Evolutionary conservation across 2,888 invertebrate genomes (phyloP).

Genomic region (Diplolepis rosae): DNA sequence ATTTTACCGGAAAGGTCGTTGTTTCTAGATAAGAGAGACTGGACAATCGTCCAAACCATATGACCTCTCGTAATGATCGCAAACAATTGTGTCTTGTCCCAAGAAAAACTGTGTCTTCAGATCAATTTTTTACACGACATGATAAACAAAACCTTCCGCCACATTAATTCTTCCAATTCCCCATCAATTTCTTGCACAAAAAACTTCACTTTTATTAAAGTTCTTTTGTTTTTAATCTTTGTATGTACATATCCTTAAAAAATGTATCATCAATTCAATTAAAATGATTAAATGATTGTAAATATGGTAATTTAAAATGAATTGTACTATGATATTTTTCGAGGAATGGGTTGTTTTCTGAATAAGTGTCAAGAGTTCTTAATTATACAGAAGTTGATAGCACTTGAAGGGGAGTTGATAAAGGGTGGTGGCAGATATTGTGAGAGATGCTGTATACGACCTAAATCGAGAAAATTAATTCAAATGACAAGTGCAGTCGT

Average conservation of each 20-base stretch:
- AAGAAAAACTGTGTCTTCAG: background rate
- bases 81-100: slow-evolving; percentile 57
- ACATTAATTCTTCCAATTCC: no score
- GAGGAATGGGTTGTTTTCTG: no score
- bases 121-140: background rate
- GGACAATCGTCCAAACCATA: slow-evolving; percentile 52
- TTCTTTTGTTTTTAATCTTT: no score
- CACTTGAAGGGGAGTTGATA: background rate
- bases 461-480: slow-evolving; percentile 60
- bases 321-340: no score
- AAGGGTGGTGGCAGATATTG: slow-evolving; percentile 28
- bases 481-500: slow-evolving; percentile 67
- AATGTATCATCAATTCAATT: no score
- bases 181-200: no score
- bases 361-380: background rate
- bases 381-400: slow-evolving; percentile 6
- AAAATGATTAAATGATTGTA: no score
- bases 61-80: slow-evolving; percentile 51
- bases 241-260: no score
- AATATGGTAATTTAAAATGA: no score
- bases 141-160: background rate
- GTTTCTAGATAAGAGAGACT: slow-evolving; percentile 61
- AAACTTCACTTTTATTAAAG: no score
- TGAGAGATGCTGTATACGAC: slow-evolving; percentile 18
- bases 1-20: slow-evolving; percentile 67